Evolutionary conservation across 2,797 vertebrate genomes (phyloP).

Genomic region (Acropternis orthonyx): DNA sequence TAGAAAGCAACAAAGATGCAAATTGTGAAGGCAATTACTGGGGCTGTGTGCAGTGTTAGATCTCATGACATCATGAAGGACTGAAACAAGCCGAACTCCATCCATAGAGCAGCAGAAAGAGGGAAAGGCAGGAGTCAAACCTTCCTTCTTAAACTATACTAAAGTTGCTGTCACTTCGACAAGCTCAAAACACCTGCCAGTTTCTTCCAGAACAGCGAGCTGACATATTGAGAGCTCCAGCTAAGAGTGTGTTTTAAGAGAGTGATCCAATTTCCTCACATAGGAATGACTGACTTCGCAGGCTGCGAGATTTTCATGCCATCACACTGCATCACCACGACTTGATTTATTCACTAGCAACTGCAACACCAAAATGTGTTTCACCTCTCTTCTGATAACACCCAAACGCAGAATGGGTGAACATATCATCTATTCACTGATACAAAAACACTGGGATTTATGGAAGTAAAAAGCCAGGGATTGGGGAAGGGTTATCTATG

Average conservation of each 20-base stretch:
- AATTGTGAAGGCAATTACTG: not conserved
- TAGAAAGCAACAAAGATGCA: not conserved
- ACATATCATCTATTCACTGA: conserved; percentile 22
- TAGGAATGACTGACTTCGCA: not conserved
- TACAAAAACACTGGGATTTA: conserved; percentile 30
- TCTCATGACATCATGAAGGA: not conserved
- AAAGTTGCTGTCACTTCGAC: not conserved
- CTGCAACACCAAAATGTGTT: conserved; percentile 28
- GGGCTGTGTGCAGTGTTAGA: not conserved
- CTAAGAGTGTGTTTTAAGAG: not conserved
- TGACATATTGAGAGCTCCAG: conserved; percentile 45
- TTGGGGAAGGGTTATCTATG: not conserved
- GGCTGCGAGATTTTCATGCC: conserved; percentile 37
- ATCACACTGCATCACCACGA: not conserved
- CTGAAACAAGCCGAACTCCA: not conserved
- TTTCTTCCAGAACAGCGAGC: not conserved
- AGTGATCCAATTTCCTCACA: conserved; percentile 24
- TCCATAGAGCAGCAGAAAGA: not conserved
- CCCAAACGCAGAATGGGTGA: conserved; percentile 27
- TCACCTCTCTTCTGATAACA: conserved; percentile 45
- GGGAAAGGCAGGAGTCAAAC: not conserved
- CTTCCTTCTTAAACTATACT: not conserved
- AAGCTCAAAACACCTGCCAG: conserved; percentile 20
- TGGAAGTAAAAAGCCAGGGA: not conserved
- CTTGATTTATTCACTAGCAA: conserved; percentile 54